A percentile compares a stretch with the other conserved stretches of the same genome.
phyloP scores from a whole-genome alignment of 2,888 invertebrate species.

The Leuctra nigra region DNA sequence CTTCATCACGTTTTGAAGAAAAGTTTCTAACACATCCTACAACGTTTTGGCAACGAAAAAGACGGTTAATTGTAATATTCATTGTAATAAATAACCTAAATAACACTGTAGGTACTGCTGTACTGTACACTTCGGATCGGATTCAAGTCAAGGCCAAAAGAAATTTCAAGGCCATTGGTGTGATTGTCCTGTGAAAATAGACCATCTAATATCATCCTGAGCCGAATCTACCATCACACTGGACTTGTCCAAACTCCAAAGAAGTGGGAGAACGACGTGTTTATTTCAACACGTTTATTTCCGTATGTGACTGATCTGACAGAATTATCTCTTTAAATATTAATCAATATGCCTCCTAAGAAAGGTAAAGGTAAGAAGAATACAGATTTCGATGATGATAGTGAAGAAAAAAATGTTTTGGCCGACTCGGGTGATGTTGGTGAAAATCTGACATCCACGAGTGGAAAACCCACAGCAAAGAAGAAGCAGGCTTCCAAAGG shows the following conservation, averaged over 20 bases:
- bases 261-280: too few species aligned
- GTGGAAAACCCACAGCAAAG: conserved; percentile 25
- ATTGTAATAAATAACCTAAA: not conserved
- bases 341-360: conserved; percentile 32
- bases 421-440: conserved; percentile 26
- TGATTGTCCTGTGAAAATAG: too few species aligned
- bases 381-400: conserved; percentile 23
- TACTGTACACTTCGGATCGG: too few species aligned
- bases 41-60: not conserved
- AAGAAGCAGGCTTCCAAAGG: conserved; percentile 30
- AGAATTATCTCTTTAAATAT: too few species aligned
- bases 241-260: not conserved
- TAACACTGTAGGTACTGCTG: too few species aligned
- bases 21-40: not conserved
- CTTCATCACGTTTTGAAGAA: conserved; percentile 34
- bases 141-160: too few species aligned
- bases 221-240: too few species aligned
- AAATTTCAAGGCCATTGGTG: too few species aligned
- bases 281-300: too few species aligned
- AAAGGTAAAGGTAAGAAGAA: conserved; percentile 32
- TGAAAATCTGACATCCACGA: conserved; percentile 20
- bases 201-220: too few species aligned
- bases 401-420: conserved; percentile 24
- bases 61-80: not conserved
- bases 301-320: too few species aligned